Conservation (phyloP, 2,888 invertebrate genomes). For the Glyphotaelius pellucidus region DNA sequence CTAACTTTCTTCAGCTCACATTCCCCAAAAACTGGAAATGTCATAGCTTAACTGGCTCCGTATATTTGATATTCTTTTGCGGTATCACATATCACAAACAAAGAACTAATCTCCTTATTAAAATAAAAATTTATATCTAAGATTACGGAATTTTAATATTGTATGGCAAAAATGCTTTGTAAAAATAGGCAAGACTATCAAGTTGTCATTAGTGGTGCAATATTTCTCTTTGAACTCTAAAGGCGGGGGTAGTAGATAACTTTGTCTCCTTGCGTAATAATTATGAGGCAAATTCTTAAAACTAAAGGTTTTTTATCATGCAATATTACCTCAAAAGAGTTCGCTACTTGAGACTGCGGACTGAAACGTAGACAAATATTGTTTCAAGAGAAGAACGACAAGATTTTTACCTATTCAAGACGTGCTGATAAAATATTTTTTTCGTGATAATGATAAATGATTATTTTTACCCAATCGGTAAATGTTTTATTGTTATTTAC, state of each 20-base stretch:
- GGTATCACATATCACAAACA: not conserved
- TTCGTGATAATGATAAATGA: no score
- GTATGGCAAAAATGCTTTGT: constrained; percentile 58
- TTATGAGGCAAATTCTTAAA: constrained; percentile 63
- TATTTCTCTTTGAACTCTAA: constrained; percentile 59
- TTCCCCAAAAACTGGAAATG: not conserved
- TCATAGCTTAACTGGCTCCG: not conserved
- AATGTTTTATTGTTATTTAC: no score
- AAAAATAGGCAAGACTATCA: constrained; percentile 46
- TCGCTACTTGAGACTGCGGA: constrained; percentile 44
- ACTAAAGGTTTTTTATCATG: constrained; percentile 50
- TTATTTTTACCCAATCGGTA: no score
- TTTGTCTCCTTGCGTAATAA: constrained; percentile 63
- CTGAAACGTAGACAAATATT: not conserved
- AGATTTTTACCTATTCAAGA: not conserved
- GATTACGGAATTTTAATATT: not conserved
- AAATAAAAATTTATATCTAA: not conserved
- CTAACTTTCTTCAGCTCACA: not conserved
- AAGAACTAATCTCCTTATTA: not conserved
- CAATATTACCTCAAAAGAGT: constrained; percentile 53
- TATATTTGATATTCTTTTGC: not conserved
- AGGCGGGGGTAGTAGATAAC: constrained; percentile 20
- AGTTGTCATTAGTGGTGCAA: constrained; percentile 58
- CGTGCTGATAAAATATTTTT: no score
- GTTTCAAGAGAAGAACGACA: not conserved